Evolutionary conservation across 2,888 invertebrate genomes (phyloP).

Genomic region (Pogonocherus hispidulus): DNA sequence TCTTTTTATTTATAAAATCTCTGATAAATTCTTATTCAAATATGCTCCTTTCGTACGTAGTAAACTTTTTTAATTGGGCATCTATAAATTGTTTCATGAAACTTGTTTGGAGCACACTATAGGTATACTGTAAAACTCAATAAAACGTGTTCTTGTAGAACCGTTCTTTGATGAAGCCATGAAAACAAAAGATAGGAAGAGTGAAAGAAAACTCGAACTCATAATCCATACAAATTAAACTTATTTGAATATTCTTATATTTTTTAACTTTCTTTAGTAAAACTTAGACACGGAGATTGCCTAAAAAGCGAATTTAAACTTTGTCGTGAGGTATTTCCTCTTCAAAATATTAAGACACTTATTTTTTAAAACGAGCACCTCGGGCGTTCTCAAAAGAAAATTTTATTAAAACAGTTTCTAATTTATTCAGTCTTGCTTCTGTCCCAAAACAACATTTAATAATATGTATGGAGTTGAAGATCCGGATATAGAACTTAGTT

Average conservation of each 20-base stretch:
- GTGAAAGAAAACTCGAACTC: neutral
- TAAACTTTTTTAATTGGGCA: too few relatives aligned
- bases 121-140: too few relatives aligned
- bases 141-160: too few relatives aligned
- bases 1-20: too few relatives aligned
- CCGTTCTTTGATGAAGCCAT: neutral
- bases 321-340: neutral
- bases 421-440: constrained; percentile 16
- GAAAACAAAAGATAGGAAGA: neutral
- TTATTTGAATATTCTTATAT: constrained; percentile 2
- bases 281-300: constrained; percentile 3
- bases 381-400: neutral
- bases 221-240: neutral
- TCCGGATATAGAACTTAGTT: neutral
- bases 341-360: neutral
- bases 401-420: constrained; percentile 13
- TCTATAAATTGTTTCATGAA: too few relatives aligned
- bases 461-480: neutral
- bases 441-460: neutral
- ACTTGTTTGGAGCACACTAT: too few relatives aligned
- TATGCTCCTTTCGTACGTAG: too few relatives aligned
- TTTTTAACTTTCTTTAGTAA: constrained; percentile 12
- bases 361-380: neutral
- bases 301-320: neutral
- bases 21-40: too few relatives aligned